Percentiles rank a stretch among this genome's conserved stretches.
These are phyloP conservation scores for Cyclura pinguis DNA, from an alignment of 2,797 vertebrate species.

Conservation along the genomic window DNA sequence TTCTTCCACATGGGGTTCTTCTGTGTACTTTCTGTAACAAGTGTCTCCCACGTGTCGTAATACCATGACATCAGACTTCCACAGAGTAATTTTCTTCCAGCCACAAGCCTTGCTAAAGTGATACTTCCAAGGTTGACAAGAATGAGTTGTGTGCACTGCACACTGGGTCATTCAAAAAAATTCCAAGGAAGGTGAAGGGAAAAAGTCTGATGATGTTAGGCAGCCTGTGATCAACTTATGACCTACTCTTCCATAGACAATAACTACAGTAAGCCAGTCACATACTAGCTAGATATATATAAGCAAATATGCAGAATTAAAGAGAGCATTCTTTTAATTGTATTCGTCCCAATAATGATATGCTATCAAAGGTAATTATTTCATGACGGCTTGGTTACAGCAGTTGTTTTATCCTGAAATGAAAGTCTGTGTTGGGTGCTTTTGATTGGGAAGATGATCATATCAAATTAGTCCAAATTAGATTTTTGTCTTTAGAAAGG, in stretches of 20 bases:
- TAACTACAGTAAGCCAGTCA: constrained; percentile 27
- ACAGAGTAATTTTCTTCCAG: too few species aligned
- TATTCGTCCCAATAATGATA: constrained; percentile 78
- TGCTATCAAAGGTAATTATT: constrained; percentile 81
- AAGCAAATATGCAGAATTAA: constrained; percentile 78
- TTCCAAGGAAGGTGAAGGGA: background rate
- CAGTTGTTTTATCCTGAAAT: constrained; percentile 83
- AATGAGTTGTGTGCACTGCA: background rate
- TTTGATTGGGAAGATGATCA: constrained; percentile 84
- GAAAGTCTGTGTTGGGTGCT: constrained; percentile 80
- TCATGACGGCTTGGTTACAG: constrained; percentile 80
- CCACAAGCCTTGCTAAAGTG: background rate
- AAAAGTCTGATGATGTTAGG: background rate
- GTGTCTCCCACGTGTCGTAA: background rate
- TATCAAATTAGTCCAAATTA: constrained; percentile 86
- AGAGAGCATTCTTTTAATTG: constrained; percentile 80
- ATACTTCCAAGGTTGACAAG: background rate
- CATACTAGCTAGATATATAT: constrained; percentile 77
- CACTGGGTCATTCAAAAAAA: background rate
- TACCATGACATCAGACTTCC: background rate
- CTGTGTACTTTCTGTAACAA: background rate
- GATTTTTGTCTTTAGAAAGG: constrained; percentile 86
- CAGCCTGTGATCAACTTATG: background rate
- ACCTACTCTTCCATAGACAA: background rate
- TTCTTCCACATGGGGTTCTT: background rate